These are phyloP conservation scores for Nomada ruficornis DNA, from an alignment of 2,888 invertebrate species.

Conservation along the genomic window DNA sequence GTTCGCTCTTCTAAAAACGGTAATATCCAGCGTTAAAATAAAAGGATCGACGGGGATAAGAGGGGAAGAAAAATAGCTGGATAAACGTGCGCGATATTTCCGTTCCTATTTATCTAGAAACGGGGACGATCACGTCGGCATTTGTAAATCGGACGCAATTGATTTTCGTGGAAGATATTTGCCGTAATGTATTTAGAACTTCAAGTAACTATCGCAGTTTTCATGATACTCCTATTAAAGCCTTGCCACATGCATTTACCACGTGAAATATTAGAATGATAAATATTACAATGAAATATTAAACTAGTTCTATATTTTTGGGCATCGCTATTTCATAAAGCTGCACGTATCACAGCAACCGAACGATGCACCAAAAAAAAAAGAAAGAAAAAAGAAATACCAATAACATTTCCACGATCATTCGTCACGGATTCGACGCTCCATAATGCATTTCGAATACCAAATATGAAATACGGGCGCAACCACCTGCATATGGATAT, in stretches of 20 bases:
- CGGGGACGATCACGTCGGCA: neutral
- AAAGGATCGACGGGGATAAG: constrained; percentile 10
- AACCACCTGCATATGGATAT: neutral
- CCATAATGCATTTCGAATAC: constrained; percentile 13
- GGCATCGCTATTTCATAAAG: too few species aligned
- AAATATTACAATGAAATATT: too few species aligned
- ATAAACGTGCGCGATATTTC: neutral
- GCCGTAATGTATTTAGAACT: too few species aligned
- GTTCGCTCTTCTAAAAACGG: constrained; percentile 36
- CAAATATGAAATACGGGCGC: constrained; percentile 8
- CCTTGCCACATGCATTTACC: too few species aligned
- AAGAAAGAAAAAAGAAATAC: neutral
- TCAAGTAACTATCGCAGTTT: too few species aligned
- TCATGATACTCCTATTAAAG: too few species aligned
- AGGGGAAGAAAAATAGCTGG: constrained; percentile 2
- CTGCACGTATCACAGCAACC: too few species aligned
- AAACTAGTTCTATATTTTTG: too few species aligned
- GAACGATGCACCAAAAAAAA: too few species aligned
- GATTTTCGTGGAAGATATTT: too few species aligned
- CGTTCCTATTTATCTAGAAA: neutral
- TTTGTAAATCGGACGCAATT: too few species aligned
- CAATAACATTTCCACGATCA: neutral
- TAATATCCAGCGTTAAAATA: constrained; percentile 44
- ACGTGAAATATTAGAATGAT: too few species aligned
- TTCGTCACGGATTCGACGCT: neutral